A percentile compares a stretch with the other conserved stretches of the same genome.
Evolutionary conservation across 2,113 vertebrate species (phyloP).

Genomic region (Aldabrachelys gigantea): DNA sequence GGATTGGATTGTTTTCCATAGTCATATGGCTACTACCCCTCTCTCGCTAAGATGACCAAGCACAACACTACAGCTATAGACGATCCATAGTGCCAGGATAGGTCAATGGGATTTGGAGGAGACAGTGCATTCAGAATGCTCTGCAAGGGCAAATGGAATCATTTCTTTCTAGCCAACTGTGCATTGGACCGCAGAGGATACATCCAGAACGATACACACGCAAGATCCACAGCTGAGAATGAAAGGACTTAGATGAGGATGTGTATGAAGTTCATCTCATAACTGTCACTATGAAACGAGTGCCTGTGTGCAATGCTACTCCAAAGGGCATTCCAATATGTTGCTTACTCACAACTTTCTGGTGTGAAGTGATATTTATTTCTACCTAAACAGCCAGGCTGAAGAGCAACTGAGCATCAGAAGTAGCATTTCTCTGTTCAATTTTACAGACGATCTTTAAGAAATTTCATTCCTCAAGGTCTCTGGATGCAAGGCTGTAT

Average conservation of each 20-base stretch:
- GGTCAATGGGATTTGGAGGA: not conserved
- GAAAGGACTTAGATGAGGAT: rapidly evolving
- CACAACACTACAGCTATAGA: not conserved
- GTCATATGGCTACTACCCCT: not conserved
- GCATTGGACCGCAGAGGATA: not conserved
- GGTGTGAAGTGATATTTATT: not conserved
- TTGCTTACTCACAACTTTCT: not conserved
- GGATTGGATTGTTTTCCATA: not conserved
- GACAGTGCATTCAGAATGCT: not conserved
- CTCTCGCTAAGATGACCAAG: not conserved
- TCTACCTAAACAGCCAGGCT: not conserved
- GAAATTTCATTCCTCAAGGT: not conserved
- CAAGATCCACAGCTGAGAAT: not conserved
- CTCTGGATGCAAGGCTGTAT: not conserved
- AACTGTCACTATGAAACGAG: rapidly evolving
- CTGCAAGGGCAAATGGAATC: not conserved
- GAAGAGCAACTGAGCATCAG: not conserved
- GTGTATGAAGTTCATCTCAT: not conserved
- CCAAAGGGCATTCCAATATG: not conserved
- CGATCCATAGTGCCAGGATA: not conserved
- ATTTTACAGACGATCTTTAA: not conserved
- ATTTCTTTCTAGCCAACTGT: rapidly evolving
- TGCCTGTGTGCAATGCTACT: rapidly evolving
- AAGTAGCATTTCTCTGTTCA: not conserved
- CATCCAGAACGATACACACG: not conserved